phyloP scores from a whole-genome alignment of 2,797 vertebrate genomes.

The Sebastolobus altivelis region DNA sequence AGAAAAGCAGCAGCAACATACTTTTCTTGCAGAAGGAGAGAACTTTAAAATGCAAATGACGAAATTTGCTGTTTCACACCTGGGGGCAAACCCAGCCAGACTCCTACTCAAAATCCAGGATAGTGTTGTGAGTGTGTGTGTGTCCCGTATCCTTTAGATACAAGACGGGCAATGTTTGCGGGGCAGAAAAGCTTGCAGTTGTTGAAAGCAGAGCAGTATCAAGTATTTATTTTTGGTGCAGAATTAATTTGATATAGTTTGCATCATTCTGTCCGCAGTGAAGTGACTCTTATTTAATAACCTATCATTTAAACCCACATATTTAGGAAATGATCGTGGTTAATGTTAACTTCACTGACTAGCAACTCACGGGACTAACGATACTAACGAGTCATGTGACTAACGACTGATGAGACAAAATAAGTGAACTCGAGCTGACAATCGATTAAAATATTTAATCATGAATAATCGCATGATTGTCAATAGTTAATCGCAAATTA shows the following conservation, averaged over 20 bases:
- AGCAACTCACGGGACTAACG: not conserved
- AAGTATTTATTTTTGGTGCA: not conserved
- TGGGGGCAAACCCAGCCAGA: conserved; percentile 27
- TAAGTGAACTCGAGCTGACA: no score
- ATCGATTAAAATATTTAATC: no score
- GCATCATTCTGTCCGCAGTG: not conserved
- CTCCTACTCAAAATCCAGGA: conserved; percentile 38
- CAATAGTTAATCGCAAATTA: no score
- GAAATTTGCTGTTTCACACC: conserved; percentile 55
- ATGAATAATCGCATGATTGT: no score
- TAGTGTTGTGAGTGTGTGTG: conserved; percentile 23
- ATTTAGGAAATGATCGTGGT: not conserved
- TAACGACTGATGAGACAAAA: no score
- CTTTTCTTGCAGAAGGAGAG: conserved; percentile 1
- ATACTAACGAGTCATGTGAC: not conserved
- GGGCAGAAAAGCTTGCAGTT: not conserved
- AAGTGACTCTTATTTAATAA: not conserved
- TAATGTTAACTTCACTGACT: no score
- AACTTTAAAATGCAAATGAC: conserved; percentile 58
- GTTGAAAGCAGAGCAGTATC: not conserved
- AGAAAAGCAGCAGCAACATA: conserved; percentile 12
- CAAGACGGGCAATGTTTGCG: not conserved
- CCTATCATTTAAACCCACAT: not conserved
- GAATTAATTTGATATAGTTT: not conserved
- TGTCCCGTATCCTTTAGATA: not conserved